Evolutionary conservation across 1,140 invertebrate genomes (phyloP).

Genomic region (Pinna nobilis): DNA sequence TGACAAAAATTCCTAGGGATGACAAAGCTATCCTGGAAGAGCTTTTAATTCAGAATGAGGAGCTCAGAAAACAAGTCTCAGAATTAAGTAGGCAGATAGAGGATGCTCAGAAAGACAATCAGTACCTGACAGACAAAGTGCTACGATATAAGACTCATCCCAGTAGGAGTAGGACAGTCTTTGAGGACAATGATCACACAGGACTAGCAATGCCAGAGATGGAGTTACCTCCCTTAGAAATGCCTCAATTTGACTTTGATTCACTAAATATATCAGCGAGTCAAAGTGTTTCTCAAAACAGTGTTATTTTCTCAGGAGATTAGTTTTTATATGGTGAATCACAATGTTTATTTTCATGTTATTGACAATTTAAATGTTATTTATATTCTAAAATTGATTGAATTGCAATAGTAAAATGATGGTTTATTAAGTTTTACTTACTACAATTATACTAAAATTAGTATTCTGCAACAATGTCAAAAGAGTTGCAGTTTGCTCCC

Average conservation of each 20-base stretch:
- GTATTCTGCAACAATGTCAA: too few relatives aligned
- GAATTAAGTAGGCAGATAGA: conserved; percentile 46
- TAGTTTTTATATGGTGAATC: too few relatives aligned
- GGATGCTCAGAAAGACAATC: conserved; percentile 30
- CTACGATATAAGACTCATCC: not conserved
- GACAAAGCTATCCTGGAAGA: conserved; percentile 53
- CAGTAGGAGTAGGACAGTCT: conserved; percentile 9
- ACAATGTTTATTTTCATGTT: too few relatives aligned
- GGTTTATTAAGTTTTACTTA: too few relatives aligned
- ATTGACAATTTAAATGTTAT: too few relatives aligned
- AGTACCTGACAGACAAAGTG: conserved; percentile 25
- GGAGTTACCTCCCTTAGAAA: conserved; percentile 46
- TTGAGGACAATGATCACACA: conserved; percentile 14
- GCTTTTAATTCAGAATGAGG: conserved; percentile 45
- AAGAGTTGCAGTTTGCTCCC: too few relatives aligned
- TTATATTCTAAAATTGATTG: too few relatives aligned
- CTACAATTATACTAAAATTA: too few relatives aligned
- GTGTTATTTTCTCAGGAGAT: not conserved
- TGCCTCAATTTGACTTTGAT: conserved; percentile 50
- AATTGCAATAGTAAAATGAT: too few relatives aligned
- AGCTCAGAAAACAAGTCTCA: conserved; percentile 49
- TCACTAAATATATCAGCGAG: conserved; percentile 17
- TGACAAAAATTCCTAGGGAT: conserved; percentile 48
- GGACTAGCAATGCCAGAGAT: conserved; percentile 28
- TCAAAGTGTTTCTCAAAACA: not conserved